Base-by-base conservation (phyloP, 92 coral and sea anemone genomes). In the Isaurus tuberculatus region DNA sequence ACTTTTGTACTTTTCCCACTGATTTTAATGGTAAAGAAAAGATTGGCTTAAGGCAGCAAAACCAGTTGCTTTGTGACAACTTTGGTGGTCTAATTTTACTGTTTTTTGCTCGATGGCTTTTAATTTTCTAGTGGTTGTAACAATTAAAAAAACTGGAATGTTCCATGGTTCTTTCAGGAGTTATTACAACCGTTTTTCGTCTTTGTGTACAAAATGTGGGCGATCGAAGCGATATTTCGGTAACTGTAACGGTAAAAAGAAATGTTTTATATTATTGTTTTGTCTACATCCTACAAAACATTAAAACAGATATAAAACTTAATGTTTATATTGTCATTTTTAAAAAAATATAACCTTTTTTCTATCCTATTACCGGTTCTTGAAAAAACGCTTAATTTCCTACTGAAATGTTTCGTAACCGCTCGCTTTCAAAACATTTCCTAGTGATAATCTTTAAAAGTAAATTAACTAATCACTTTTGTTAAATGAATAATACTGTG, bases 281-380 rank as follows among this genome's bases (percentile, higher is more conserved):
- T 55, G 53, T 32, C 68, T 77, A 33, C 82, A 55, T 58, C 82
- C 58, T 77, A 77, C 58, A 77, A 77, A 77, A 77, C 82, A 77
- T 77, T 77, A 77, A 77, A 77, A 55, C 14, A 26, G 40, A 77
- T 60, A 36, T 33, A 57, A 29, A 36, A 58, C 60, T 55, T 40
- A 23, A 32, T n/a, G 40, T 58, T 58, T 77, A 32, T 26, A 20
- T 26, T 32, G 23, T 77, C 30, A 33, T 37, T 29, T 74, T 51
- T 43, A 32, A 30, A 51, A 74, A 16, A 19, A 74, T 16, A 30
- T 31, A 6, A 1, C 17, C 22, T n/a, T 33, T 77, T 77, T 20
- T 36, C 19, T 31, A 33, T 9, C 46, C 33, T 57, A 40, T 37
- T 1, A 75, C 68, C 11, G 32, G 68, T 17, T 34, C 32, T 57